These are phyloP conservation scores for Piprites chloris DNA, from an alignment of 2,113 vertebrate genomes.

Conservation along the genomic window DNA sequence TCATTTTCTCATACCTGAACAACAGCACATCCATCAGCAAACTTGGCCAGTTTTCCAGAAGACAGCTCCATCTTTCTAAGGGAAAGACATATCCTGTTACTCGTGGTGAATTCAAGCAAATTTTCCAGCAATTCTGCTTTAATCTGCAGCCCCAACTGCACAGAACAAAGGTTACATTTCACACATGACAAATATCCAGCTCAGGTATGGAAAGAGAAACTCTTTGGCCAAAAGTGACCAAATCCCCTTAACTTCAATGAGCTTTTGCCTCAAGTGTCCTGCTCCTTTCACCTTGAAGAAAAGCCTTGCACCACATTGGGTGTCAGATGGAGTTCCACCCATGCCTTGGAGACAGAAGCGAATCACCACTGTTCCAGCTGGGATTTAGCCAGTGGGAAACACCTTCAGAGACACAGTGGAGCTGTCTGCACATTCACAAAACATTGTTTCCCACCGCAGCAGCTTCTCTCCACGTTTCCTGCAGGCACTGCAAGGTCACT, in stretches of 20 bases:
- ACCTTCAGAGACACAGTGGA: not conserved
- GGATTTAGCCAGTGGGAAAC: not conserved
- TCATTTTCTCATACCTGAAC: conserved; percentile 81
- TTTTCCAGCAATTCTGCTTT: not conserved
- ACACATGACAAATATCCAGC: not conserved
- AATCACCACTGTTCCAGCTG: accelerated
- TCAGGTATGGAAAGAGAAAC: not conserved
- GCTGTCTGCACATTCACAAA: not conserved
- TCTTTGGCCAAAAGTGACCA: not conserved
- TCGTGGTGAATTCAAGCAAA: accelerated
- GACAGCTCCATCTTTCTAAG: conserved; percentile 90
- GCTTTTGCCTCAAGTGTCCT: not conserved
- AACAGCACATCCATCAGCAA: conserved; percentile 94
- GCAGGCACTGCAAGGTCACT: not conserved
- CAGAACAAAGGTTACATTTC: accelerated
- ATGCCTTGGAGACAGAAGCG: not conserved
- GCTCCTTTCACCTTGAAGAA: not conserved
- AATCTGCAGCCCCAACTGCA: not conserved
- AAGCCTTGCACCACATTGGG: not conserved
- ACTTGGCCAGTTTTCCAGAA: conserved; percentile 89
- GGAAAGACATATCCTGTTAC: not conserved
- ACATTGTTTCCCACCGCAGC: not conserved
- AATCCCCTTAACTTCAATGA: not conserved
- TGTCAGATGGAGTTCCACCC: accelerated
- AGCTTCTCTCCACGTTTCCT: too few relatives aligned